Conservation (phyloP, 2,113 vertebrate species). For the Vulpes lagopus region DNA sequence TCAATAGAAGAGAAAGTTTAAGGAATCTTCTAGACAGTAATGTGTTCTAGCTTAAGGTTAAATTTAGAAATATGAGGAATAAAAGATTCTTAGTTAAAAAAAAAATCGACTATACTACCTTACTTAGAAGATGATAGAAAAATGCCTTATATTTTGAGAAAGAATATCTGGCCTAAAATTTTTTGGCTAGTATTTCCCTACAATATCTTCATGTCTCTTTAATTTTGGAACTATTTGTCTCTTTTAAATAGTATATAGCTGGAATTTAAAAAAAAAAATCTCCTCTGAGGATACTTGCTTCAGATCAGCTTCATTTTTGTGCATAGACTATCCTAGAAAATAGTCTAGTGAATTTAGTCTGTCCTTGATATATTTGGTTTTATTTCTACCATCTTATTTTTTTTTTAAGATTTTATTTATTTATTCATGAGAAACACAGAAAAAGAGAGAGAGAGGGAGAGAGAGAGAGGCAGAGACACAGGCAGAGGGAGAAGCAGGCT, state of each 20-base stretch:
- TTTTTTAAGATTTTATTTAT: no score
- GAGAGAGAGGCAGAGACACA: no score
- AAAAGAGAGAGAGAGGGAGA: no score
- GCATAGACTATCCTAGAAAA: not conserved
- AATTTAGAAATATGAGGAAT: not conserved
- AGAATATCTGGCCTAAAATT: slow-evolving; percentile 2
- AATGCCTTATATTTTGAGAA: not conserved
- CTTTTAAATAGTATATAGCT: not conserved
- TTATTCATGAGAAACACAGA: no score
- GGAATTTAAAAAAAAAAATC: not conserved
- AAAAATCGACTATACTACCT: not conserved
- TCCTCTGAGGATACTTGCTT: not conserved
- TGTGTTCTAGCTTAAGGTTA: slow-evolving; percentile 1
- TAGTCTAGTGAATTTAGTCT: not conserved
- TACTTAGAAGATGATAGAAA: not conserved
- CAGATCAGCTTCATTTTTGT: not conserved
- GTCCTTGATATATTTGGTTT: not conserved
- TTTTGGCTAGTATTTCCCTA: not conserved
- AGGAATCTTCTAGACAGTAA: not conserved
- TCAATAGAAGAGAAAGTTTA: slow-evolving; percentile 22
- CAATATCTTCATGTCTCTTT: not conserved
- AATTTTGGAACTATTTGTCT: not conserved
- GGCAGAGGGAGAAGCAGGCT: no score
- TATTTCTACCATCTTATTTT: not conserved
- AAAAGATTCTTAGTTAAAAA: not conserved